Base-by-base conservation (phyloP, 2,113 vertebrate genomes). In the Columba janthina region DNA sequence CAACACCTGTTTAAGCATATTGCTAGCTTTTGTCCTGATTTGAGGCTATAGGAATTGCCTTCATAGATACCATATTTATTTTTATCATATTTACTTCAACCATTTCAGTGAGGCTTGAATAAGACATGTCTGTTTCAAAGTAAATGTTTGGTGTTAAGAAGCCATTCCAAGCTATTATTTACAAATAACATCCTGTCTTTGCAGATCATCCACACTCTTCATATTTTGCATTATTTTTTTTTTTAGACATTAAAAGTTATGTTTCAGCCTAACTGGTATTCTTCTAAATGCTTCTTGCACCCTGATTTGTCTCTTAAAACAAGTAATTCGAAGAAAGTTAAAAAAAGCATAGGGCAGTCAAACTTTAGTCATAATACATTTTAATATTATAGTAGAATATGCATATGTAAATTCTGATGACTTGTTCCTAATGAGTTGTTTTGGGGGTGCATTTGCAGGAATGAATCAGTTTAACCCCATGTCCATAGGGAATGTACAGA, bases 401-500 rank as follows among this genome's bases (percentile, higher is more conserved):
- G 79, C 40, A 6, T 72, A n/a, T 7, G 4, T 54, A 4, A 65
- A 2, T 64, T 44, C 36, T 75, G 58, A 57, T 94, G 29, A 50
- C 85, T 92, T 97, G 89, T 79, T 96, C 44, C 96, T 98, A 96
- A 98, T 96, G 95, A 97, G 65, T 46, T 93, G 58, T 96, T 97
- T 94, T 97, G 96, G 96, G 96, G 97, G 82, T 96, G 36, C 94
- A 53, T 98, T 98, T 97, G 83, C 97, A 99, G 99, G 98, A 97
- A 98, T 99, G 94, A 99, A 98, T 98, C 99, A 99, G 96, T 99
- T 99, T 98, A 99, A 98, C 96, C 98, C 98, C 88, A 98, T 99
- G 98, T 97, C 98, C 89, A 98, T 99, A 98, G 99, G 99, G 97
- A 99, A 99, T 67, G 98, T 99, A 81, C 99, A 99, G 97, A 98